These are phyloP conservation scores for Chrysochloris asiatica DNA, from an alignment of 2,113 vertebrate species.

Conservation along the genomic window DNA sequence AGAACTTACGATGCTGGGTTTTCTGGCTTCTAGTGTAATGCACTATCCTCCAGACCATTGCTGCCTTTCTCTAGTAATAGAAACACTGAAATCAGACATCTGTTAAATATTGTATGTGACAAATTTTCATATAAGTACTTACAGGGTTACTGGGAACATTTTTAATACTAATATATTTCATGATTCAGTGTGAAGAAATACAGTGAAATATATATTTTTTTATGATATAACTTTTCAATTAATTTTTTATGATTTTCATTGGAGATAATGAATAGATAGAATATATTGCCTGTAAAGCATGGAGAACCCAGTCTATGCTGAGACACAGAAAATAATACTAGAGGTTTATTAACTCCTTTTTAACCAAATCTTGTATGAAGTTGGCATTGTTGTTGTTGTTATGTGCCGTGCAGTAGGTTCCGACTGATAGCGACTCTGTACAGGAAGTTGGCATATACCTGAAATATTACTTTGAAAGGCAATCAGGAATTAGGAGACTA, in stretches of 20 bases:
- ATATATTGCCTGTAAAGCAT: neutral
- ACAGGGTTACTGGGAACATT: slow-evolving; percentile 50
- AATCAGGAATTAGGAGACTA: neutral
- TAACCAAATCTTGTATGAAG: neutral
- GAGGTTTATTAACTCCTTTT: slow-evolving; percentile 1
- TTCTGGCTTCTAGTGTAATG: slow-evolving; percentile 23
- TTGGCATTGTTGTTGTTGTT: no score
- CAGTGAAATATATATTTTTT: slow-evolving; percentile 41
- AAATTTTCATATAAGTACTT: slow-evolving; percentile 62
- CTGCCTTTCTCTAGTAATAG: slow-evolving; percentile 42
- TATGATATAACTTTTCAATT: slow-evolving; percentile 65
- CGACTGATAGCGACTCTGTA: no score
- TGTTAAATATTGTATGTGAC: slow-evolving; percentile 73
- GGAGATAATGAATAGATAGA: slow-evolving; percentile 50
- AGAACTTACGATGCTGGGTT: slow-evolving; percentile 13
- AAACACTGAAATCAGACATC: slow-evolving; percentile 64
- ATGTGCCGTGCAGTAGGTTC: no score
- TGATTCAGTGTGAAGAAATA: slow-evolving; percentile 55
- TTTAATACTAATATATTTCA: slow-evolving; percentile 65
- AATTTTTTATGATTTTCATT: slow-evolving; percentile 66
- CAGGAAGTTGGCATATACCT: no score
- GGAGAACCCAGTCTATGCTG: neutral
- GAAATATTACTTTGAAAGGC: neutral
- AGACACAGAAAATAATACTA: neutral
- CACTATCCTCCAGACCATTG: neutral